phyloP scores from a whole-genome alignment of 2,113 vertebrate genomes.

The Anas platyrhynchos region DNA sequence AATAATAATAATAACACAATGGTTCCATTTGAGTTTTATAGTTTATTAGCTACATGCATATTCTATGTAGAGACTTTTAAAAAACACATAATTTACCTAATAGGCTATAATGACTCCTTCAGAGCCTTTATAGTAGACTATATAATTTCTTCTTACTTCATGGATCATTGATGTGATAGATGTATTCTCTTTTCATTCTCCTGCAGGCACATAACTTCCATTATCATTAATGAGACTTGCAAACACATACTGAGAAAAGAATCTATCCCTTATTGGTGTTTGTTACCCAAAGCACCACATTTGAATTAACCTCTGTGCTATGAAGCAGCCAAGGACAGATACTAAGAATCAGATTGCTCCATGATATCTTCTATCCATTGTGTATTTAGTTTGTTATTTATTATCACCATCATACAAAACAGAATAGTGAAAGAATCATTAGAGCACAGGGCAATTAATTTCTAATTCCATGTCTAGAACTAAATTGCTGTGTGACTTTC shows the following conservation, averaged over 20 bases:
- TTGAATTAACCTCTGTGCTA: constrained; percentile 30
- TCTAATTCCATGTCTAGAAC: constrained; percentile 4
- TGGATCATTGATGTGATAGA: constrained; percentile 68
- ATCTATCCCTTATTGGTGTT: constrained; percentile 36
- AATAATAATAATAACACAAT: not conserved
- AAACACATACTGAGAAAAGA: constrained; percentile 63
- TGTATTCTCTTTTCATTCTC: constrained; percentile 31
- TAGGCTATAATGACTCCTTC: constrained; percentile 60
- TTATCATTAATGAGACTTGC: constrained; percentile 60
- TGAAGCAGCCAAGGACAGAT: not conserved
- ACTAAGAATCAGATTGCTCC: not conserved
- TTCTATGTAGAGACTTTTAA: constrained; percentile 35
- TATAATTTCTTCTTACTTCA: constrained; percentile 68
- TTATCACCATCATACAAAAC: not conserved
- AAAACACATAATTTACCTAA: constrained; percentile 67
- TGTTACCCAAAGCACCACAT: constrained; percentile 34
- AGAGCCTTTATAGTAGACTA: not conserved
- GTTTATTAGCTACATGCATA: constrained; percentile 31
- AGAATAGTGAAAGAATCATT: not conserved
- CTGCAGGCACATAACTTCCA: constrained; percentile 63
- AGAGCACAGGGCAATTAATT: not conserved
- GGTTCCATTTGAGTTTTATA: not conserved
- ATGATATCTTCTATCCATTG: not conserved
- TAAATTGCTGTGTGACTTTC: constrained; percentile 11
- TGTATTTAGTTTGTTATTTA: constrained; percentile 50